Conservation (phyloP, 2,797 vertebrate species). For the Botia almorhae region DNA sequence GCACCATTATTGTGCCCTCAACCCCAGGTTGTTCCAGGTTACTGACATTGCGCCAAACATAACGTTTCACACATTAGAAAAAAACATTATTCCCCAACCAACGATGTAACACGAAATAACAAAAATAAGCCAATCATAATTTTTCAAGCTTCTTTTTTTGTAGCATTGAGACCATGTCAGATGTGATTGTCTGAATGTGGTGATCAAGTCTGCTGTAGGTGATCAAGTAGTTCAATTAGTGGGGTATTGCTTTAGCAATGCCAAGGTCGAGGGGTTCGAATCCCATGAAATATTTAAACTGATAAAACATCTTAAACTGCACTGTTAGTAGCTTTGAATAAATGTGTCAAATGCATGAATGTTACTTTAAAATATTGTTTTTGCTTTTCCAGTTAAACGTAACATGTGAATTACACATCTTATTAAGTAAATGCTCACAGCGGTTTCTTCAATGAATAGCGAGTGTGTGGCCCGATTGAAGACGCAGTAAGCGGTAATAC, state of each 20-base stretch:
- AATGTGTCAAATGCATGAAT: too few relatives aligned
- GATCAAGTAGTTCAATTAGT: background rate
- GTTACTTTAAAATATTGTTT: too few relatives aligned
- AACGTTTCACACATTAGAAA: too few relatives aligned
- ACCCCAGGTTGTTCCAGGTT: background rate
- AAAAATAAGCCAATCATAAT: background rate
- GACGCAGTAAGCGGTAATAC: slow-evolving; percentile 6
- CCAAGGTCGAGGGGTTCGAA: background rate
- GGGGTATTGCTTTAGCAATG: background rate
- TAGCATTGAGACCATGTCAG: too few relatives aligned
- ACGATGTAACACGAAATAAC: background rate
- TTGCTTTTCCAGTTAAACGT: background rate
- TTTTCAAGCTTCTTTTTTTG: too few relatives aligned
- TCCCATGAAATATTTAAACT: background rate
- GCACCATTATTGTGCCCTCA: too few relatives aligned
- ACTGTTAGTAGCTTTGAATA: too few relatives aligned
- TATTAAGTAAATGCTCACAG: background rate
- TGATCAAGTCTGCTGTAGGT: background rate
- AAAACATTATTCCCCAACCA: background rate
- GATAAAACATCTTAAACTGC: background rate
- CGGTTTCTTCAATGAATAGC: background rate
- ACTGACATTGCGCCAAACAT: background rate
- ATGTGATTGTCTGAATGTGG: background rate
- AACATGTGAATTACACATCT: background rate
- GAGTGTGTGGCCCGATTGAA: too few relatives aligned